Conservation (phyloP, 2,888 invertebrate genomes). For the Ormyrus labotus region DNA sequence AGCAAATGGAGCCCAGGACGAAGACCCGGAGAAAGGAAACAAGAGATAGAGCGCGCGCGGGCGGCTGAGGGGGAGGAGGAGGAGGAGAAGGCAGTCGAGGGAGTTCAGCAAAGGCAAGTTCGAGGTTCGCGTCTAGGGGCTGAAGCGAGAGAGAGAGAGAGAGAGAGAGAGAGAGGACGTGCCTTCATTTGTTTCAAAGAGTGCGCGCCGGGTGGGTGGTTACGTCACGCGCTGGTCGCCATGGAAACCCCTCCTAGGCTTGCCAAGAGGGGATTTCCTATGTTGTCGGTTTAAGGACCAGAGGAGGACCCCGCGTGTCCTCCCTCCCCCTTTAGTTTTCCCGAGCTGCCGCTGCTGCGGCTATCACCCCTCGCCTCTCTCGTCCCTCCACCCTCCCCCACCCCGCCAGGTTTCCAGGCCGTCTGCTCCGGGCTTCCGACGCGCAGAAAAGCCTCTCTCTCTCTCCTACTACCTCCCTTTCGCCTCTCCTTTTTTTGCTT, state of each 20-base stretch:
- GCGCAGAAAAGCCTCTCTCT: constrained; percentile 6
- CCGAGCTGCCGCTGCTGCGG: background rate
- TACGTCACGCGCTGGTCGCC: constrained; percentile 75
- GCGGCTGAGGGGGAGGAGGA: constrained; percentile 52
- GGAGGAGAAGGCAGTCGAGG: constrained; percentile 20
- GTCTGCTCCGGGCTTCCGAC: constrained; percentile 41
- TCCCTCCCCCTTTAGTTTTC: constrained; percentile 42
- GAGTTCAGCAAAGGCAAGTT: constrained; percentile 34
- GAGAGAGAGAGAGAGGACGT: constrained; percentile 65
- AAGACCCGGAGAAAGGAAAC: constrained; percentile 56
- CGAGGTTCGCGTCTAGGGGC: constrained; percentile 31
- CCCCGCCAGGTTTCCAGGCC: constrained; percentile 10
- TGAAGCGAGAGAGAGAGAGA: constrained; percentile 39
- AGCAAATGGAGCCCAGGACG: constrained; percentile 54
- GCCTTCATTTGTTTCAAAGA: constrained; percentile 76
- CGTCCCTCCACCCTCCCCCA: constrained; percentile 14
- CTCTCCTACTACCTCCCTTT: constrained; percentile 30
- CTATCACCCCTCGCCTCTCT: constrained; percentile 28
- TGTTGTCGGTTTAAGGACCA: constrained; percentile 72
- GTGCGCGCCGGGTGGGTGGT: constrained; percentile 72
- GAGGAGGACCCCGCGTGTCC: constrained; percentile 61
- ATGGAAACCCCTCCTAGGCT: constrained; percentile 72
- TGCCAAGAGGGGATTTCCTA: constrained; percentile 73
- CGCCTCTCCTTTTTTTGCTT: constrained; percentile 59
- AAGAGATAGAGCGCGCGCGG: constrained; percentile 51